Evolutionary conservation across 1,140 invertebrate species (phyloP), one percentile per base, ranked within the genome.

Genomic region (Ditylenchus dipsaci): DNA sequence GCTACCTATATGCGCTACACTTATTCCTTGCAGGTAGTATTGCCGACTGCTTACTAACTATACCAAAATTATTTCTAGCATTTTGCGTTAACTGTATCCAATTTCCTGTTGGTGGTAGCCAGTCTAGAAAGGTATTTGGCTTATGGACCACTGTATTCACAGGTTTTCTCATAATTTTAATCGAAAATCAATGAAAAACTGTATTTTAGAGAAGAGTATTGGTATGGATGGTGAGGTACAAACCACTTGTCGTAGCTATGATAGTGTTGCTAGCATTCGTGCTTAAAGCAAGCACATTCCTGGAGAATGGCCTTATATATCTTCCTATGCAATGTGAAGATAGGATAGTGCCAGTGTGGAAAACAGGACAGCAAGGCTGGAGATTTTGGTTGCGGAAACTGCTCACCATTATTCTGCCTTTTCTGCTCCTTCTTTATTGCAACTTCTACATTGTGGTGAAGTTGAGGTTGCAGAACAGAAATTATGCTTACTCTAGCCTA

Each of bases 341-440:
- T 13, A 71, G 70, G 53, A 17, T 80, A 13, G 63, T 76, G 45
- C 75, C 78, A 7, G 64, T 81, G 21, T 76, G 78, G 78, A 30
- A 71, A 43, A 71, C n/a, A 17, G 29, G 26, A 43, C 57, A 56
- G 19, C 57, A 62, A 15, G 43, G 43, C n/a, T 62, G 63, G 21
- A 66, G 79, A 8, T 78, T 78, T 53, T 78, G 77, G 77, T 53
- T 62, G n/a, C 74, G 77, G 11, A 81, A 82, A 58, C 43, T 71
- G 45, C 67, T 81, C 33, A 80, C 79, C 0, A 61, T 78, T 7
- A 78, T 78, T 43, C 19, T 78, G 8, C 77, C 77, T 1, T 78
- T 78, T 57, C 23, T 78, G 42, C 27, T 82, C 9, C 77, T 78
- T 17, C 67, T 76, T 15, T 82, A 63, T 57, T 82, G 76, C 45